These are phyloP conservation scores for Trypoxylon attenuatum DNA, from an alignment of 2,888 invertebrate species.

Conservation along the genomic window DNA sequence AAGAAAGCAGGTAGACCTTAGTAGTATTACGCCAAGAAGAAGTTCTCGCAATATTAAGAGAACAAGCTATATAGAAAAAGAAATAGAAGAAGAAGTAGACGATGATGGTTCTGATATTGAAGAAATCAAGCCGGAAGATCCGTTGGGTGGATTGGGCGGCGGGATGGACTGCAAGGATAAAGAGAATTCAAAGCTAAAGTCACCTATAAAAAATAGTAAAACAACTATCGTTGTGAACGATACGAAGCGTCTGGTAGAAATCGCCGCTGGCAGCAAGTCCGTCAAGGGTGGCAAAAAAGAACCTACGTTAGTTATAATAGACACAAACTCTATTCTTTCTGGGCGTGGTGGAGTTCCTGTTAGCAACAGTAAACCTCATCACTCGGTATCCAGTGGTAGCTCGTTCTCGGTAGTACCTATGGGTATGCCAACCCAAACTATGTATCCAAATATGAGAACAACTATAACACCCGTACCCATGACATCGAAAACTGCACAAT, in stretches of 20 bases:
- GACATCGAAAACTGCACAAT: constrained; percentile 62
- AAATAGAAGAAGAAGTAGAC: constrained; percentile 75
- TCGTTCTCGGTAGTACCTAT: constrained; percentile 76
- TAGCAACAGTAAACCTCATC: constrained; percentile 66
- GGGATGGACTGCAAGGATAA: constrained; percentile 73
- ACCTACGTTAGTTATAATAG: constrained; percentile 86
- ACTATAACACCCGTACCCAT: constrained; percentile 78
- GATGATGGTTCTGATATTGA: constrained; percentile 81
- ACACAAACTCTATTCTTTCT: constrained; percentile 83
- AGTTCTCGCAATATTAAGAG: constrained; percentile 79
- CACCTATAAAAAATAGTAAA: constrained; percentile 66
- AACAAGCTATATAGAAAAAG: constrained; percentile 77
- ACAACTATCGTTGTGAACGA: constrained; percentile 82
- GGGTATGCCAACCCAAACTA: constrained; percentile 78
- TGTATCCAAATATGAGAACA: constrained; percentile 80
- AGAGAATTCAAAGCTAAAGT: constrained; percentile 69
- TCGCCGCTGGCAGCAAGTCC: constrained; percentile 79
- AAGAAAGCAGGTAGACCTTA: constrained; percentile 66
- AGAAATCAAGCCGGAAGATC: constrained; percentile 79
- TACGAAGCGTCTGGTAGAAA: constrained; percentile 82
- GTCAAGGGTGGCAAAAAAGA: constrained; percentile 80
- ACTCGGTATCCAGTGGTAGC: constrained; percentile 63
- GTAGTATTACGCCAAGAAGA: constrained; percentile 75
- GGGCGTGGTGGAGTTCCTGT: constrained; percentile 79
- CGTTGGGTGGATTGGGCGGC: constrained; percentile 76